Percentiles rank a stretch among this genome's conserved stretches.
Evolutionary conservation across 2,888 invertebrate species (phyloP).

Genomic region (Serripes groenlandicus): DNA sequence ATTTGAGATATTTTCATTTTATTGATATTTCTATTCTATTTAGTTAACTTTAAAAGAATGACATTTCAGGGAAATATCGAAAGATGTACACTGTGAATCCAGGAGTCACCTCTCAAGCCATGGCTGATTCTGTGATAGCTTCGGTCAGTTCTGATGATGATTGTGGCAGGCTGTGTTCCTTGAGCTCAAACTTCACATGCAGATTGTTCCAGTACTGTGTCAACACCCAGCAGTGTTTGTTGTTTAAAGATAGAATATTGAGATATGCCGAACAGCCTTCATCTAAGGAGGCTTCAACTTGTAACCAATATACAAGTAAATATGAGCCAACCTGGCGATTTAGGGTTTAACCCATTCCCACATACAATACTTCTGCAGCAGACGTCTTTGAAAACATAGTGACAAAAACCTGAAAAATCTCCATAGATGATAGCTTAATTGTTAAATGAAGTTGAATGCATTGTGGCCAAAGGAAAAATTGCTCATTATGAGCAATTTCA

Average conservation of each 20-base stretch:
- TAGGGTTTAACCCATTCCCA: too few relatives aligned
- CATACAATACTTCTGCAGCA: too few relatives aligned
- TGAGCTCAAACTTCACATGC: conserved; percentile 32
- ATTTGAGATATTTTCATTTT: too few relatives aligned
- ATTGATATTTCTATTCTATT: too few relatives aligned
- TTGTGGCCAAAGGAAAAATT: too few relatives aligned
- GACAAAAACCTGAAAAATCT: too few relatives aligned
- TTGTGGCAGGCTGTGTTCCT: conserved; percentile 70
- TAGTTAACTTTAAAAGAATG: too few relatives aligned
- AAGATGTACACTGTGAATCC: conserved; percentile 60
- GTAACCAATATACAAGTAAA: conserved; percentile 53
- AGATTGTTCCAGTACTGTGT: conserved; percentile 66
- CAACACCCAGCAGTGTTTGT: conserved; percentile 55
- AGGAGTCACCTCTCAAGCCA: conserved; percentile 59
- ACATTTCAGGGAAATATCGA: conserved; percentile 68
- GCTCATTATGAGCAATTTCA: too few relatives aligned
- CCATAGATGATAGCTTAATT: too few relatives aligned
- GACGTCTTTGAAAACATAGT: too few relatives aligned
- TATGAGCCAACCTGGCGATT: too few relatives aligned
- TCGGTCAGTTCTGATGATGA: conserved; percentile 49
- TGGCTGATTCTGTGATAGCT: conserved; percentile 45
- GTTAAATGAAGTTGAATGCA: too few relatives aligned
- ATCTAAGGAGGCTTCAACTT: not conserved
- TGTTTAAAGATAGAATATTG: conserved; percentile 36
- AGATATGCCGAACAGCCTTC: not conserved